A percentile compares a stretch with the other conserved stretches of the same genome.
phyloP scores from a whole-genome alignment of 2,113 vertebrate genomes.

The Pachyramphus minor region DNA sequence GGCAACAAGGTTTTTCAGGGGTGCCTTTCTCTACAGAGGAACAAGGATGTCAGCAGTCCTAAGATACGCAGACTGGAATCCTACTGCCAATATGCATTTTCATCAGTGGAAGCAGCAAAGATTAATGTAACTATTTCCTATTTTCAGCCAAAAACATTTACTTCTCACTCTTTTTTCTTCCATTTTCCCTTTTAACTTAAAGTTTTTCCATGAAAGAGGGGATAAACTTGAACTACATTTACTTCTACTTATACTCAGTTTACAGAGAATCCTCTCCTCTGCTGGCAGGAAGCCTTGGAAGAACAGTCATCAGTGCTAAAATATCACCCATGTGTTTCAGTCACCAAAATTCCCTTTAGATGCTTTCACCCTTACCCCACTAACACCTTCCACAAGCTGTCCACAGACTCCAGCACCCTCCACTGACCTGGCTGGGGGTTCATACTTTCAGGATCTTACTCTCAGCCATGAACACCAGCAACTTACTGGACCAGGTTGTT shows the following conservation, averaged over 20 bases:
- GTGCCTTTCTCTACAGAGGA: not conserved
- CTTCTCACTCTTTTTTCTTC: not conserved
- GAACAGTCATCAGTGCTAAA: not conserved
- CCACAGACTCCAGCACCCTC: not conserved
- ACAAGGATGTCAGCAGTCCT: not conserved
- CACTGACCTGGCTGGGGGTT: not conserved
- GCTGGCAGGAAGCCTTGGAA: not conserved
- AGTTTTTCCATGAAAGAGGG: not conserved
- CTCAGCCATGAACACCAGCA: not conserved
- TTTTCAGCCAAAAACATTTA: not conserved
- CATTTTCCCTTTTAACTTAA: not conserved
- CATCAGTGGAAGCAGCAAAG: not conserved
- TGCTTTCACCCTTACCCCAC: not conserved
- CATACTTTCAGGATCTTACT: not conserved
- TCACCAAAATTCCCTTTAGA: not conserved
- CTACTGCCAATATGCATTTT: not conserved
- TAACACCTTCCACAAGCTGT: not conserved
- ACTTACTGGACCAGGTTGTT: not conserved
- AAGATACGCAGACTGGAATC: not conserved
- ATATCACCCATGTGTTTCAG: not conserved
- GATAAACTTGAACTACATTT: not conserved
- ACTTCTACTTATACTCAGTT: not conserved
- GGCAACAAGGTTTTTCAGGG: not conserved
- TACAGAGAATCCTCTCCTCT: not conserved
- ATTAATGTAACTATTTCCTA: not conserved